These are phyloP conservation scores for Drepana falcataria DNA, from an alignment of 2,888 invertebrate genomes.

Conservation along the genomic window DNA sequence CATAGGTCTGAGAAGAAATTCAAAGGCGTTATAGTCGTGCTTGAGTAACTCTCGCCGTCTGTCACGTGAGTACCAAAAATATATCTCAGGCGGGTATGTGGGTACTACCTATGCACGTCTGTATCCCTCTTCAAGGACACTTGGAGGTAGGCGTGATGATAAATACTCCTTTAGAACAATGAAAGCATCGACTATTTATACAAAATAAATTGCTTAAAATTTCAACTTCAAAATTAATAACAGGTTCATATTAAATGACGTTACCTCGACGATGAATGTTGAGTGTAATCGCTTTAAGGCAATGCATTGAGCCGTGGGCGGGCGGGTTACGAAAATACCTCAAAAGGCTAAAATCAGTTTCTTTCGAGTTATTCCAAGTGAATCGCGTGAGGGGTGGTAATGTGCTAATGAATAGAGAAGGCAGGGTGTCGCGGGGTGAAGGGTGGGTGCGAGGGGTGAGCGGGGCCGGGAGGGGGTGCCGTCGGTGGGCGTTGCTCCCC, in stretches of 20 bases:
- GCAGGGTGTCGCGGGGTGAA: constrained; percentile 36
- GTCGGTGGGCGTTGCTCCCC: constrained; percentile 65
- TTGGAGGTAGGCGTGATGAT: too few relatives aligned
- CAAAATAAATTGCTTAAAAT: too few relatives aligned
- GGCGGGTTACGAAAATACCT: constrained; percentile 28
- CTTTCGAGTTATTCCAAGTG: constrained; percentile 46
- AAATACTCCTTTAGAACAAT: too few relatives aligned
- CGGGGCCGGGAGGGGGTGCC: constrained; percentile 30
- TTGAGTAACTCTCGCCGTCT: too few relatives aligned
- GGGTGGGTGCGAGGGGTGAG: constrained; percentile 25
- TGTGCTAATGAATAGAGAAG: constrained; percentile 76
- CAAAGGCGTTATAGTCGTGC: too few relatives aligned
- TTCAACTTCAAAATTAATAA: background rate
- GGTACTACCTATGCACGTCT: too few relatives aligned
- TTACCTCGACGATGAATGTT: background rate
- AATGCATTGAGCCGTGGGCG: constrained; percentile 9
- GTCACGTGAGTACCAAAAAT: too few relatives aligned
- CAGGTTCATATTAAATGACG: background rate
- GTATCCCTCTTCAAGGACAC: too few relatives aligned
- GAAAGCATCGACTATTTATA: too few relatives aligned
- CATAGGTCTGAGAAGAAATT: too few relatives aligned
- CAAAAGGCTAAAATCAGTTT: constrained; percentile 63
- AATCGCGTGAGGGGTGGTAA: constrained; percentile 69
- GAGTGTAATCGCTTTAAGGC: background rate
- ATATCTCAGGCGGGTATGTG: too few relatives aligned